Evolutionary conservation across 1,140 invertebrate genomes (phyloP), one percentile per base, ranked within the genome.

Genomic region (Diabrotica undecimpunctata): DNA sequence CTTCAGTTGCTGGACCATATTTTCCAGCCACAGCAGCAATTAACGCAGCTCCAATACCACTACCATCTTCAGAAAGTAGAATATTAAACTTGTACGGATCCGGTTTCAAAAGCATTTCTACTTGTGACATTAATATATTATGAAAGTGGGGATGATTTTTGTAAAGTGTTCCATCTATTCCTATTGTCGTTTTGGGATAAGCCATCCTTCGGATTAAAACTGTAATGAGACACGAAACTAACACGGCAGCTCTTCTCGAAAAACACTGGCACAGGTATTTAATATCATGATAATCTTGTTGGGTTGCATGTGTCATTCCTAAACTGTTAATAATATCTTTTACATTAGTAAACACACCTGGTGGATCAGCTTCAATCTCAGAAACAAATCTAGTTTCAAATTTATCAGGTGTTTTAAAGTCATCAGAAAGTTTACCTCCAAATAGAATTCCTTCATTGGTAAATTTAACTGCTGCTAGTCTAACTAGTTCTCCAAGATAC

Each of bases 91-190:
- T 84, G 58, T 81, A 78, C 74, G 67, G 65, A 69, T 83, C 81
- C 4, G 85, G 82, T 36, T 72, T 77, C 39, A 94, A 85, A 25
- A 97, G 82, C 77, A 95, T 85, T 25, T 84, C 81, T 74, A 98
- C 96, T 80, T 94, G 95, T 66, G 95, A 88, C 56, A 90, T 89
- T 92, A 99, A 97, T 64, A 98, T 85, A 80, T 94, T 86, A 78
- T 97, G 94, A 82, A 99, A 99, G 80, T 96, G 90, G 0, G 97
- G 97, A 81, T 99, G 98, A 84, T 92, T 98, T 73, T 96, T 87
- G 80, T 98, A 99, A 0, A 99, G 92, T 35, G 96, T 98, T 25
- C 98, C 98, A 81, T 99, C 98, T 66, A 99, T 94, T 55, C 94
- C 98, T 12, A 99, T 92, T 0, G 96, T 97, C 1, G 98, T 91